Conservation (phyloP, 2,797 vertebrate genomes). For the Poeciliopsis paucimaculata region DNA sequence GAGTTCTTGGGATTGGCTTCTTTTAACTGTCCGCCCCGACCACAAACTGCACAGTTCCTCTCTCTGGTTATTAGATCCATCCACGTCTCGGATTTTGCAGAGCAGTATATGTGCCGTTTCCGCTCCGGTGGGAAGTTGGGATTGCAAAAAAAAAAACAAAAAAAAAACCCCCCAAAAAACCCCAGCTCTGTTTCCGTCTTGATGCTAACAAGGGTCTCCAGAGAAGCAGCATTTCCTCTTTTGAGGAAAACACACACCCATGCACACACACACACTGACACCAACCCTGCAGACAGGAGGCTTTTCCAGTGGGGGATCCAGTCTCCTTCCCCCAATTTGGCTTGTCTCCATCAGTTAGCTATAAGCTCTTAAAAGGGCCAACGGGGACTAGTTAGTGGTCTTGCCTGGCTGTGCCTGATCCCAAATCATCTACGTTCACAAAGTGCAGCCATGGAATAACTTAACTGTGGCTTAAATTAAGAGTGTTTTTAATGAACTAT, state of each 20-base stretch:
- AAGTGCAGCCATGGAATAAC: constrained; percentile 10
- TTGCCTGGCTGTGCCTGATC: constrained; percentile 41
- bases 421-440: constrained; percentile 26
- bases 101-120: constrained; percentile 40
- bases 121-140: constrained; percentile 49
- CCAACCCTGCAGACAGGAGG: constrained; percentile 24
- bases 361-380: constrained; percentile 69
- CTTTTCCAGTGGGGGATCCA: constrained; percentile 64
- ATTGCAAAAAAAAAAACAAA: constrained; percentile 23
- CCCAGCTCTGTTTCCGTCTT: constrained; percentile 49
- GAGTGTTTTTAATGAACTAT: not conserved
- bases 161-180: no score
- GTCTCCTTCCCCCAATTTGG: constrained; percentile 74
- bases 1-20: not conserved
- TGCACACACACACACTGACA: constrained; percentile 8
- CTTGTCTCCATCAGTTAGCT: constrained; percentile 83
- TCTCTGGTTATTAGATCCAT: constrained; percentile 13
- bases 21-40: not conserved
- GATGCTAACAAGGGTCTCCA: constrained; percentile 65
- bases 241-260: constrained; percentile 36
- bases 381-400: constrained; percentile 70
- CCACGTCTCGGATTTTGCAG: constrained; percentile 22
- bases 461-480: not conserved
- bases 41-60: constrained; percentile 22
- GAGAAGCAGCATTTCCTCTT: constrained; percentile 69